Percentiles rank a stretch among this genome's conserved stretches.
phyloP scores from a whole-genome alignment of 2,113 vertebrate genomes.

The Motacilla alba region DNA sequence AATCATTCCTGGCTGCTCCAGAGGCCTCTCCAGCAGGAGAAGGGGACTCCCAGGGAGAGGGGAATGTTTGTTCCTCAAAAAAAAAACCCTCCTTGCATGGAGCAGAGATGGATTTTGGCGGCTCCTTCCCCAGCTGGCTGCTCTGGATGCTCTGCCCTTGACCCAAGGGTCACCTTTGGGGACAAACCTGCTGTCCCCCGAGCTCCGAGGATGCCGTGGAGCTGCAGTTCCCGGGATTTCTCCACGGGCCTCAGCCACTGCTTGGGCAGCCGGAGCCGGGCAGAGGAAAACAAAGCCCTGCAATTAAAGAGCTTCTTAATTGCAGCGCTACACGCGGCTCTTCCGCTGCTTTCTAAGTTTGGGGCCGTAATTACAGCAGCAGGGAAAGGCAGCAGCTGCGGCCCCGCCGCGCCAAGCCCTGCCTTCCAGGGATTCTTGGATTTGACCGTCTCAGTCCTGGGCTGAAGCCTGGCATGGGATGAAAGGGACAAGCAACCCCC shows the following conservation, averaged over 20 bases:
- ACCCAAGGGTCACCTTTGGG: background rate
- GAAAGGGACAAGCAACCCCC: background rate
- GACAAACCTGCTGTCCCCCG: background rate
- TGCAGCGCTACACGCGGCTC: constrained; percentile 10
- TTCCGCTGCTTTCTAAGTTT: constrained; percentile 67
- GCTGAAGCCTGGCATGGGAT: background rate
- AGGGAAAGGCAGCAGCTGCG: background rate
- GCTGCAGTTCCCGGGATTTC: background rate
- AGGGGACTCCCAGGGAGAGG: background rate
- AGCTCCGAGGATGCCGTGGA: background rate
- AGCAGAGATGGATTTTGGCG: background rate
- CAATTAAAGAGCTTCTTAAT: constrained; percentile 51
- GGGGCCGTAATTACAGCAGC: constrained; percentile 52
- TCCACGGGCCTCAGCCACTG: background rate
- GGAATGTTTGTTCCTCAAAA: accelerated
- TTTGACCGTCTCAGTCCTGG: background rate
- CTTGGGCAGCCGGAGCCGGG: background rate
- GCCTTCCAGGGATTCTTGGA: constrained; percentile 61
- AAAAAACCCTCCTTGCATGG: background rate
- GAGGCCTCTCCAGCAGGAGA: background rate
- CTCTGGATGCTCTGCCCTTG: background rate
- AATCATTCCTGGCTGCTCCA: background rate
- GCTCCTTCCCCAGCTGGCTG: background rate
- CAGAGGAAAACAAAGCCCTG: constrained; percentile 9
- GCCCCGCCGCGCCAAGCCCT: background rate